Evolutionary conservation across 2,113 vertebrate species (phyloP), one percentile per base, ranked within the genome.

Genomic region (Conger conger): DNA sequence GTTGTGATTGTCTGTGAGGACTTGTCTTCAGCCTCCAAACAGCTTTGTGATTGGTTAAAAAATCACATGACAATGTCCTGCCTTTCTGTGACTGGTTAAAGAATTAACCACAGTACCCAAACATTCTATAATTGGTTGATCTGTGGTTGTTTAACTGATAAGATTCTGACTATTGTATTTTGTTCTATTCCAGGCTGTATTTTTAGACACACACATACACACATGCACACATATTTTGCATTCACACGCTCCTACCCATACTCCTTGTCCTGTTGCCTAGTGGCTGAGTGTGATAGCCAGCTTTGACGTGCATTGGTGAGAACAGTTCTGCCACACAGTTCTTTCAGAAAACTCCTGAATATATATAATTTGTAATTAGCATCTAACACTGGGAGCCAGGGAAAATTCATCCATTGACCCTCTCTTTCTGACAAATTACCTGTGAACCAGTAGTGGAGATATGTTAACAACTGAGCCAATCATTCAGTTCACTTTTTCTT

Each of bases 71-170:
- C 68, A 73, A 73, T n/a, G 4, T 18, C 30, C 53, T 53, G 36
- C 18, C 38, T n/a, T 8, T 79, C 38, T 42, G 37, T 38, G 78
- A 38, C 76, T 78, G 76, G 76, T 78, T 38, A 63, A 63, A 27
- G 57, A 63, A 23, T 27, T 63, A 5, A 37, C 35, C 11, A 50
- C 4, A 6, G 18, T 63, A 23, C 16, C 50, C 54, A 57, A 42
- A 42, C 4, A 9, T 42, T 42, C 76, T 17, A 9, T 77, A 76
- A 80, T 78, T 84, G 50, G 50, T 60, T 27, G 13, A 78, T 87
- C 91, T 91, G 92, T 90, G 92, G 92, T 92, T 93, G 92, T 92
- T 93, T 91, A 92, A 91, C 89, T 88, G 92, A 92, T 94, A 93
- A 89, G 93, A 73, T 73, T 33, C 68, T 9, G n/a, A 73, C 8